A percentile compares a stretch with the other conserved stretches of the same genome.
phyloP scores from a whole-genome alignment of 1,140 invertebrate species.

The Ceratina calcarata region DNA sequence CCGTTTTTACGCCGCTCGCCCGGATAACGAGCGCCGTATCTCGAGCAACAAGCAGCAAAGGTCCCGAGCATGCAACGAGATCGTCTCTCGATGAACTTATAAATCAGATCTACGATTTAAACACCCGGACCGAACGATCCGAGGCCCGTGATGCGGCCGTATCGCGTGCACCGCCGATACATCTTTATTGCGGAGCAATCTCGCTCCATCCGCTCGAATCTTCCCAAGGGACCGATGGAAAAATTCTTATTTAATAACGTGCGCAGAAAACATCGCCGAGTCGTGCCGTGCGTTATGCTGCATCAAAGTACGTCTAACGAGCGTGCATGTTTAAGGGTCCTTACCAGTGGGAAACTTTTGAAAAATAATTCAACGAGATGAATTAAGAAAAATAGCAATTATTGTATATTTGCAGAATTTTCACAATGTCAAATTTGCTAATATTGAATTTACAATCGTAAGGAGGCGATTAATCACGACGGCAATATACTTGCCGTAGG shows the following conservation, averaged over 20 bases:
- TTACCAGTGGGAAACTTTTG: too few species aligned
- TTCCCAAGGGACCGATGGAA: not conserved
- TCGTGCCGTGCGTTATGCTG: not conserved
- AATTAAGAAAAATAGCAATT: too few species aligned
- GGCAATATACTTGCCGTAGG: too few species aligned
- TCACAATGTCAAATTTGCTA: too few species aligned
- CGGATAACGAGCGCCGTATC: constrained; percentile 24
- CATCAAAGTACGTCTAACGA: too few species aligned
- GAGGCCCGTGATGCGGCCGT: not conserved
- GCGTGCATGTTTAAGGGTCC: too few species aligned
- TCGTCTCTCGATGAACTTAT: constrained; percentile 6
- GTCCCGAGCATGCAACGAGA: constrained; percentile 2
- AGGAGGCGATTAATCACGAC: too few species aligned
- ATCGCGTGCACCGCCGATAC: constrained; percentile 14
- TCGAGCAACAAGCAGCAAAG: constrained; percentile 5
- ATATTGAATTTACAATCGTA: too few species aligned
- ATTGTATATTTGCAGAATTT: too few species aligned
- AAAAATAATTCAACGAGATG: too few species aligned
- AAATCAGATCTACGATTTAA: constrained; percentile 31
- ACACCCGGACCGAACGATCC: not conserved
- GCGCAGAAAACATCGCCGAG: not conserved
- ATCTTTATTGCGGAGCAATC: constrained; percentile 28
- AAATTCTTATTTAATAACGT: not conserved
- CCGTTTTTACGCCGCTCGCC: not conserved
- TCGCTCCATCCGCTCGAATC: not conserved